Percentiles rank a stretch among this genome's conserved stretches.
Evolutionary conservation across 1,140 invertebrate genomes (phyloP).

Genomic region (Teleogryllus occipitalis): DNA sequence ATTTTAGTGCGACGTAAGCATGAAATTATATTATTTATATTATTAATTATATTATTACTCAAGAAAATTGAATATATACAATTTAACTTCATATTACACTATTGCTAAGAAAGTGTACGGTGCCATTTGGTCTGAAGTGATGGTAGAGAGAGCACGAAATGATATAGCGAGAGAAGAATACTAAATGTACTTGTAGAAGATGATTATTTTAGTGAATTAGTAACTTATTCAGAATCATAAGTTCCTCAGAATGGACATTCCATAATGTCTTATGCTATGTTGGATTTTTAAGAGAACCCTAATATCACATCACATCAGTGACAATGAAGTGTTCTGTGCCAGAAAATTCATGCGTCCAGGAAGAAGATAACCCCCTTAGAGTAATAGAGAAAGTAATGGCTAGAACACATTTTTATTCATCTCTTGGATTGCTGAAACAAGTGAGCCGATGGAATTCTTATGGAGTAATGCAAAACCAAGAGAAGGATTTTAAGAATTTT

Average conservation of each 20-base stretch:
- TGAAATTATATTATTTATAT: too few relatives aligned
- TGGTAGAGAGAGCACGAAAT: conserved; percentile 24
- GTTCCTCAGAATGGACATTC: conserved; percentile 21
- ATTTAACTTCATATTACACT: too few relatives aligned
- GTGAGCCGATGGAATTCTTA: conserved; percentile 21
- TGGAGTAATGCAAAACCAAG: conserved; percentile 22
- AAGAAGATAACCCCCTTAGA: conserved; percentile 25
- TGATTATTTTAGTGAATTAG: conserved; percentile 18
- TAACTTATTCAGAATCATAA: conserved; percentile 21
- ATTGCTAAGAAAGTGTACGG: too few relatives aligned
- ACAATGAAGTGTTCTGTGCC: conserved; percentile 26
- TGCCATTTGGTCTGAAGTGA: conserved; percentile 24
- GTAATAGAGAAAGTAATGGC: conserved; percentile 22
- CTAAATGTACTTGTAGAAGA: conserved; percentile 20
- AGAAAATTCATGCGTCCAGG: conserved; percentile 25
- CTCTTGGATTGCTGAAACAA: conserved; percentile 23
- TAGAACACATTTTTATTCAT: conserved; percentile 25
- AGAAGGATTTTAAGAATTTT: conserved; percentile 23
- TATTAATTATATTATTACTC: too few relatives aligned
- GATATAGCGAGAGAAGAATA: conserved; percentile 27
- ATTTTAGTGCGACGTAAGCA: too few relatives aligned
- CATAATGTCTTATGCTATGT: conserved; percentile 17
- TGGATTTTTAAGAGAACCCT: conserved; percentile 19
- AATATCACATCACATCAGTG: conserved; percentile 18
- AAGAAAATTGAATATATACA: too few relatives aligned